A percentile compares a stretch with the other conserved stretches of the same genome.
Evolutionary conservation across 2,113 vertebrate genomes (phyloP).

Genomic region (Ceyx melanurus): DNA sequence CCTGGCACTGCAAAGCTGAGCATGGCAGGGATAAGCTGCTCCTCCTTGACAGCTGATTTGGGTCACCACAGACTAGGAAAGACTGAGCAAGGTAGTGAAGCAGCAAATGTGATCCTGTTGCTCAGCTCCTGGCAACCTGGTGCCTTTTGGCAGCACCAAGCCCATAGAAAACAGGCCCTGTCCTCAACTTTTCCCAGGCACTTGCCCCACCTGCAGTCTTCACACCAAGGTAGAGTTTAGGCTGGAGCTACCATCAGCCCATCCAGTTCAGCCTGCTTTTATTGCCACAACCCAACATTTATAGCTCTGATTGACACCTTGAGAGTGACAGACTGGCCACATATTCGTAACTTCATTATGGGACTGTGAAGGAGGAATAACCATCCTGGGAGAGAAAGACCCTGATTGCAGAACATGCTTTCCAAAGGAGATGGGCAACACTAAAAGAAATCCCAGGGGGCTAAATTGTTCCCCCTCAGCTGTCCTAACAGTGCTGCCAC

Average conservation of each 20-base stretch:
- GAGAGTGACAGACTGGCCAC: neutral
- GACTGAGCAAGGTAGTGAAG: neutral
- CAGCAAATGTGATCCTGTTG: neutral
- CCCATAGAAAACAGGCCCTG: neutral
- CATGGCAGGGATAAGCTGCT: accelerated
- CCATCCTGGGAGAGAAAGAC: neutral
- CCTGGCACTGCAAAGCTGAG: neutral
- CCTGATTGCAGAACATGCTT: neutral
- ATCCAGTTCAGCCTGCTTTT: neutral
- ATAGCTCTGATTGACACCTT: accelerated
- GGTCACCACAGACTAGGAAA: neutral
- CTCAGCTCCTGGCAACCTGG: neutral
- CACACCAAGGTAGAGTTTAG: neutral
- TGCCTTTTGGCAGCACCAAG: neutral
- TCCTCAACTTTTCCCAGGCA: neutral
- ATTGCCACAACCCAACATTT: neutral
- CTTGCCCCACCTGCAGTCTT: neutral
- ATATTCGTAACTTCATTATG: neutral
- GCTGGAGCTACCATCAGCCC: neutral
- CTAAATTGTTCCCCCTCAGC: neutral
- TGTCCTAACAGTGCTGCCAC: neutral
- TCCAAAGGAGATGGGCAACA: neutral
- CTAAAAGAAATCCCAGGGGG: neutral
- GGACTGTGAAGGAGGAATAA: neutral
- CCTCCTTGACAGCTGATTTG: neutral